phyloP scores from a whole-genome alignment of 92 coral and sea anemone genomes.

The Metridium senile region DNA sequence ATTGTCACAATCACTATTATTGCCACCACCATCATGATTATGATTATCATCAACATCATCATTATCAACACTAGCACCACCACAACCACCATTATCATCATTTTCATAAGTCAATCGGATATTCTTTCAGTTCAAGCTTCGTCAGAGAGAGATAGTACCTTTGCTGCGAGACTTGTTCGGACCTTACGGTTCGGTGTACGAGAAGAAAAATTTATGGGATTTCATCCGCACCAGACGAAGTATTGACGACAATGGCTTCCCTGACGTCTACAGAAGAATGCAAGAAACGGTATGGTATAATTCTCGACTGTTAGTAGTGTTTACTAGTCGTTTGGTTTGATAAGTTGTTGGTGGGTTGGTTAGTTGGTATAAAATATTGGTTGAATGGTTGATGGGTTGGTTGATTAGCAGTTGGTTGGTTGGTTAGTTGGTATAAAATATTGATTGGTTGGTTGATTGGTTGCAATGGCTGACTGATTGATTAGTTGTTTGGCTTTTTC shows the following conservation, averaged over 20 bases:
- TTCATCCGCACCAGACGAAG: slow-evolving; percentile 53
- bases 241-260: slow-evolving; percentile 15
- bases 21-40: too few species aligned
- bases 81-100: neutral
- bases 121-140: slow-evolving; percentile 34
- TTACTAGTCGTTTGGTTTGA: neutral
- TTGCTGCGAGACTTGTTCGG: slow-evolving; percentile 48
- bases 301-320: too few species aligned
- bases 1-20: too few species aligned
- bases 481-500: too few species aligned
- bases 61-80: neutral
- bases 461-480: too few species aligned
- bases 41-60: neutral
- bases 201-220: slow-evolving; percentile 55
- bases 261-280: slow-evolving; percentile 44
- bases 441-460: too few species aligned
- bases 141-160: slow-evolving; percentile 52
- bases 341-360: too few species aligned
- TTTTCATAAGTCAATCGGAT: neutral
- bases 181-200: slow-evolving; percentile 37
- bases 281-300: slow-evolving; percentile 30
- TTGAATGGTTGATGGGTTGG: too few species aligned
- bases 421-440: too few species aligned
- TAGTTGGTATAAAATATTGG: too few species aligned
- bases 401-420: too few species aligned